Base-by-base conservation (phyloP, 2,797 vertebrate genomes). In the Strix occidentalis region DNA sequence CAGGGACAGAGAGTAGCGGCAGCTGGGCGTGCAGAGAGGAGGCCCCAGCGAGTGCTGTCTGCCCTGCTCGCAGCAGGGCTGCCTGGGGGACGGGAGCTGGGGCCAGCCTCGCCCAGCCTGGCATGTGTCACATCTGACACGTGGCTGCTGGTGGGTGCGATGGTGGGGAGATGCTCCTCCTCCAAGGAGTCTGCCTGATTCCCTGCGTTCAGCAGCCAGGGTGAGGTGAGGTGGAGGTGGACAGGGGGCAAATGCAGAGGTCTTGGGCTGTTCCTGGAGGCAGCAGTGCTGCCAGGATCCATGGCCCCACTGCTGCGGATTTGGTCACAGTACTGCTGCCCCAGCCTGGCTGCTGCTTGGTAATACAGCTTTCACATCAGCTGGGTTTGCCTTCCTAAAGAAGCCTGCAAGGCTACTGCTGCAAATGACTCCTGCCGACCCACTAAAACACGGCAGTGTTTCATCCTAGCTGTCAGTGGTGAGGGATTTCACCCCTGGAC, bases 311-410 rank as follows among this genome's bases (percentile, higher is more conserved):
- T 28, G 56, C 13, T 2, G 57, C 1, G 0, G 58, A 9, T 54
- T 70, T 58, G 74, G 70, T 74, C 54, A 43, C 86, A 53, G 88
- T 58, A 8, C 92, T 96, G 96, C 95, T 97, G 96, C 96, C 96
- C 78, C 96, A 70, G 86, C 93, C 93, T 95, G 96, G 94, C 91
- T 92, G 87, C 87, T 77, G 37, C 77, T 48, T 9, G 87, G 18
- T 19, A 95, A 60, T 80, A 58, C 94, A 95, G 82, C 84, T 23
- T 51, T 28, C 45, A 9, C 39, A 13, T 26, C 65, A 8, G 25
- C 46, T 14, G 61, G 17, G 5, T 35, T 74, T 58, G 77, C 79
- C 41, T 63, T 5, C 51, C 58, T 15, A 3, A 19, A 35, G 54
- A 37, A 29, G 5, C 48, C 57, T 29, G 45, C 8, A 5, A 12